These are phyloP conservation scores for Labeo rohita DNA, from an alignment of 2,113 vertebrate genomes.

Conservation along the genomic window DNA sequence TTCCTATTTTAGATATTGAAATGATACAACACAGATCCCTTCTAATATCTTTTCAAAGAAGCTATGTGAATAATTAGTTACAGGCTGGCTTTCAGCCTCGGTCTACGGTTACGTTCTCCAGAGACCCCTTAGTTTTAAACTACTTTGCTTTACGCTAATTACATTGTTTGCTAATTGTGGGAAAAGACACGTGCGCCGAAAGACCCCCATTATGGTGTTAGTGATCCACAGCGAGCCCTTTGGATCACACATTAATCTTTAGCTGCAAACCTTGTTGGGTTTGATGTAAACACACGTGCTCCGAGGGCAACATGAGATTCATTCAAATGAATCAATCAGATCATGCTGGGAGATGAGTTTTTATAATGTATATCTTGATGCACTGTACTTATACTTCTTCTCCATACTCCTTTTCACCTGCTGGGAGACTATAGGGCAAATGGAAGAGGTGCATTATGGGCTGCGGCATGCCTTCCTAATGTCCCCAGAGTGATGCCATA, in stretches of 20 bases:
- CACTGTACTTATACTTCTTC: constrained; percentile 1
- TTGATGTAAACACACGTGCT: constrained; percentile 24
- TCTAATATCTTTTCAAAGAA: constrained; percentile 48
- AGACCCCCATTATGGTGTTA: constrained; percentile 19
- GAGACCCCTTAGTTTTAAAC: constrained; percentile 38
- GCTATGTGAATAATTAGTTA: constrained; percentile 39
- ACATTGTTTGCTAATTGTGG: constrained; percentile 43
- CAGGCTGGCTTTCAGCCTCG: constrained; percentile 19
- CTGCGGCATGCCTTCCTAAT: constrained; percentile 31
- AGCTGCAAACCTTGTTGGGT: constrained; percentile 33
- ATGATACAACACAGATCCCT: constrained; percentile 10
- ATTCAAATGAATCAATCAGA: constrained; percentile 33
- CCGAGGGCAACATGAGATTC: constrained; percentile 8
- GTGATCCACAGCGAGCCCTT: constrained; percentile 27
- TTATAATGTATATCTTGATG: constrained; percentile 19
- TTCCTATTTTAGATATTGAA: constrained; percentile 22
- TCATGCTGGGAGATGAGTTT: constrained; percentile 38
- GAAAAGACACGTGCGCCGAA: not conserved
- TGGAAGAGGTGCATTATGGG: constrained; percentile 3
- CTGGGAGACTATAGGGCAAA: not conserved
- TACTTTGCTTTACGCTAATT: constrained; percentile 39
- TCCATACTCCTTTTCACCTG: constrained; percentile 21
- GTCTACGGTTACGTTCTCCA: constrained; percentile 14
- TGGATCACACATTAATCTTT: constrained; percentile 21
- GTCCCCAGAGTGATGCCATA: constrained; percentile 64